Evolutionary conservation across 2,113 vertebrate genomes (phyloP), one percentile per base, ranked within the genome.

Genomic region (Scopus umbretta): DNA sequence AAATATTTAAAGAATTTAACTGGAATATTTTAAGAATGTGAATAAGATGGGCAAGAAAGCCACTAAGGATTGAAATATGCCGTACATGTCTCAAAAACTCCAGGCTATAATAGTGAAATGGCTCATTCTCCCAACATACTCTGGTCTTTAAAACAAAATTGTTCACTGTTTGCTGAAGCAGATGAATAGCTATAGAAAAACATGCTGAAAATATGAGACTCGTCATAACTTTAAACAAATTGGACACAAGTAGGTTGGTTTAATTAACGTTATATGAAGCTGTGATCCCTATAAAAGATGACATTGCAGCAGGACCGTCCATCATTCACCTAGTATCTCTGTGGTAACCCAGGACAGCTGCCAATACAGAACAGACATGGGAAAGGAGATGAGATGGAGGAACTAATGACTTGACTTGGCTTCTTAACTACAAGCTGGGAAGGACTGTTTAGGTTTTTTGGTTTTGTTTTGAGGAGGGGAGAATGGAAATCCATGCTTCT

Each of bases 1-100:
- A 85, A 95, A 92, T 76, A 96, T 86, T 87, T 90, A 50, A 72
- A 40, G 27, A 53, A 50, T 81, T 87, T 90, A 85, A 88, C 29
- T 84, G 71, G 56, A 97, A 59, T 86, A 61, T 85, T 92, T 91
- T 94, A 82, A 66, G 70, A 89, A 65, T 47, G 26, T 36, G 65
- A 85, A 16, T 86, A 80, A 52, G 59, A 61, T 70, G 10, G 42
- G n/a, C 63, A 58, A 80, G 67, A 68, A 82, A 58, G 40, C 38
- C 61, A 36, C 52, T 17, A 61, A 79, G 49, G 32, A 88, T 49
- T 3, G 0, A 80, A 86, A 80, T 16, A 30, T 2, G 20, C 59
- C 53, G 13, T 21, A 2, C 10, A 78, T 63, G 42, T 68, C 50
- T 70, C 42, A 79, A 71, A 89, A 86, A 71, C 34, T 80, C 16